phyloP scores from a whole-genome alignment of 1,140 invertebrate species.

The Venustaconcha ellipsiformis region DNA sequence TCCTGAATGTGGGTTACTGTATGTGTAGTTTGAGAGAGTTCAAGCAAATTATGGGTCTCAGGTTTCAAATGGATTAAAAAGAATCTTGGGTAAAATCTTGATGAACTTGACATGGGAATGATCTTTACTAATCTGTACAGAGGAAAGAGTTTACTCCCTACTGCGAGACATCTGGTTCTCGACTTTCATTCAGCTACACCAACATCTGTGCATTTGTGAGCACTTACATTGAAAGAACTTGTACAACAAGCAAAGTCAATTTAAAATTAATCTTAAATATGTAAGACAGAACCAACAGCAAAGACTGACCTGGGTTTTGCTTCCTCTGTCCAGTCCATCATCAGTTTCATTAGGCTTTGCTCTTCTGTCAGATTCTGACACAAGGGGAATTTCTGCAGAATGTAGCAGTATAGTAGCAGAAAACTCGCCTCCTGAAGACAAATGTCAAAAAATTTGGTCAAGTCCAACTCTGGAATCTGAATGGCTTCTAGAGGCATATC shows the following conservation, averaged over 20 bases:
- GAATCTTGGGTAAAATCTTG: no score
- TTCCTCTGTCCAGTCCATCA: conserved; percentile 55
- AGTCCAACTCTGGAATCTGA: conserved; percentile 61
- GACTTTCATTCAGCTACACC: no score
- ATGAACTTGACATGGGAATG: no score
- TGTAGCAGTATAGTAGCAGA: conserved; percentile 56
- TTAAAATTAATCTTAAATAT: no score
- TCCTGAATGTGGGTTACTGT: no score
- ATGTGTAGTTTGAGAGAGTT: no score
- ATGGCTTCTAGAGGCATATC: conserved; percentile 54
- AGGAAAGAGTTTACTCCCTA: no score
- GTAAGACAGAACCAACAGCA: neutral
- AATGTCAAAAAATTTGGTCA: conserved; percentile 56
- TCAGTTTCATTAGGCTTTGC: conserved; percentile 40
- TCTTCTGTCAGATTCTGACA: conserved; percentile 55
- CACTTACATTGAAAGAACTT: neutral
- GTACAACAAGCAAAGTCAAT: neutral
- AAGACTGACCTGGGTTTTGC: conserved; percentile 59
- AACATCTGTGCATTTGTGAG: no score
- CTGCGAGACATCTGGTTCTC: no score
- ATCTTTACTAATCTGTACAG: no score
- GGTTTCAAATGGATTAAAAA: no score
- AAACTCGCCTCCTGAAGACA: conserved; percentile 53
- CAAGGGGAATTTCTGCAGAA: conserved; percentile 56
- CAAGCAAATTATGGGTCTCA: no score